These are phyloP conservation scores for Pleuronectes platessa DNA, from an alignment of 2,113 vertebrate genomes.

Conservation along the genomic window DNA sequence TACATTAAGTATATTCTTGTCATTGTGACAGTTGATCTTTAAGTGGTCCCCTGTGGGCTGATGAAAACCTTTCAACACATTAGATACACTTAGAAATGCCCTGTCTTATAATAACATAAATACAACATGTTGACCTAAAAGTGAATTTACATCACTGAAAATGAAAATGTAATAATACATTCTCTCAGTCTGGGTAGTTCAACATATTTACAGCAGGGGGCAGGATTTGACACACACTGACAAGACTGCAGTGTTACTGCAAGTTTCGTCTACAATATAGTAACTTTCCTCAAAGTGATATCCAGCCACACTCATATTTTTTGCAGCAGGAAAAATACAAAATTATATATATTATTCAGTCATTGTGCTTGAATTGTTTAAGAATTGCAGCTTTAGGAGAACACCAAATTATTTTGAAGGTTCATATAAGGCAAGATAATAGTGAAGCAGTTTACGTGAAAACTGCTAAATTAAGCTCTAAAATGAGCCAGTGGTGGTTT, in stretches of 20 bases:
- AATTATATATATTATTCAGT: conserved; percentile 6
- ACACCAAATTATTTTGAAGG: not conserved
- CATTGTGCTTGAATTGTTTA: conserved; percentile 31
- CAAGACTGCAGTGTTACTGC: not conserved
- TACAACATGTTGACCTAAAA: conserved; percentile 13
- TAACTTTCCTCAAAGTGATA: not conserved
- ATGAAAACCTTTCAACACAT: not conserved
- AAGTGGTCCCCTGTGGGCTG: not conserved
- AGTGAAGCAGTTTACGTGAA: conserved; percentile 4
- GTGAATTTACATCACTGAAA: conserved; percentile 1
- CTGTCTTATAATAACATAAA: not conserved
- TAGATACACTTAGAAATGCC: not conserved
- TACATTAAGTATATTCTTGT: not conserved
- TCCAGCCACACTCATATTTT: conserved; percentile 17
- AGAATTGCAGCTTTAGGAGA: conserved; percentile 4
- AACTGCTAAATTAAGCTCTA: not conserved
- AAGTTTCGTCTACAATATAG: not conserved
- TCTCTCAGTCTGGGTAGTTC: conserved; percentile 29
- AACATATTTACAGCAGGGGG: conserved; percentile 21
- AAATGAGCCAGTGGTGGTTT: too few species aligned
- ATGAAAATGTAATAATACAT: conserved; percentile 21
- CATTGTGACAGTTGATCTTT: not conserved
- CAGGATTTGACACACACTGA: not conserved
- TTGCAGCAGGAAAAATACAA: not conserved
- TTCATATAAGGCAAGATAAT: conserved; percentile 34